Evolutionary conservation across 2,797 vertebrate genomes (phyloP), one percentile per base, ranked within the genome.

Genomic region (Phaenicophaeus curvirostris): DNA sequence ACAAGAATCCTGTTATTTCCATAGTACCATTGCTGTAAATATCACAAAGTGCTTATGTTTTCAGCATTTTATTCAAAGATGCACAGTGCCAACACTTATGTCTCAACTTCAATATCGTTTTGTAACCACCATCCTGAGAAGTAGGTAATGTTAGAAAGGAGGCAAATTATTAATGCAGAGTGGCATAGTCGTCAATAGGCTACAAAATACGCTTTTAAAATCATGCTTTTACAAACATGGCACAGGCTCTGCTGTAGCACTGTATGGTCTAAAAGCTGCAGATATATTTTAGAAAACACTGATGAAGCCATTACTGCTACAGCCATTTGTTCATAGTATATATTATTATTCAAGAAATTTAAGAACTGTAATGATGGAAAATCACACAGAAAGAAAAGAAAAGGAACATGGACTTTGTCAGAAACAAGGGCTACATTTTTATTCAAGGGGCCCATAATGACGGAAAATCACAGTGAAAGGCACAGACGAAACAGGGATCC

Each of bases 301-400:
- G 97, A 98, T 97, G 97, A 98, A 98, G 96, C 96, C 95, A 97
- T 98, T 98, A 98, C 90, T 89, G 92, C 96, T 98, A 96, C 95
- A 97, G 96, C 97, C 94, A 97, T 98, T 98, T 98, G 97, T 98
- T 98, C 98, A 97, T 98, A 90, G 97, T 95, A 96, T 97, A 94
- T 98, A 97, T 98, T 97, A 98, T 98, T 98, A 98, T 98, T 98
- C 97, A 98, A 98, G 98, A 98, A 98, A 98, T 98, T 97, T 98
- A 98, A 98, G 98, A 97, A 98, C 96, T 86, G 85, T 97, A 98
- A 98, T 98, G 98, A 98, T 94, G 98, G 97, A 97, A 98, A 98
- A 98, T 98, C 97, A 98, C 97, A 97, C 95, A 97, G 98, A 96
- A 98, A 98, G 97, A 95, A 96, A 96, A 97, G 97, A 97, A 98